Evolutionary conservation across 2,888 invertebrate genomes (phyloP).

Genomic region (Osmoderma eremita): DNA sequence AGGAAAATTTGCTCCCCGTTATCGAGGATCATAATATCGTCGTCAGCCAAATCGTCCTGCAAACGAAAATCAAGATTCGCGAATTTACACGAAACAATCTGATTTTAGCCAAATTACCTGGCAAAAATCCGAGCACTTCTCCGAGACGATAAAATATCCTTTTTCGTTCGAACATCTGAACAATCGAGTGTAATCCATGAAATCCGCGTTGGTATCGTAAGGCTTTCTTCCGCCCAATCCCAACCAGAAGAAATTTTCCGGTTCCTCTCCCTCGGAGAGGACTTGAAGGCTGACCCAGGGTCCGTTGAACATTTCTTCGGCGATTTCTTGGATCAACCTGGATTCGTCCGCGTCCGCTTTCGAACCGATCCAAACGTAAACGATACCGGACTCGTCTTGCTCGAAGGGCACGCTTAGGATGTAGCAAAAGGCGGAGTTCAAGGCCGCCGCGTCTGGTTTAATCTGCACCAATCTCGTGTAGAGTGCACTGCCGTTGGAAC

Average conservation of each 20-base stretch:
- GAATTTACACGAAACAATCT: too few relatives aligned
- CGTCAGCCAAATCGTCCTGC: slow-evolving; percentile 97
- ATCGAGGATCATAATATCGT: slow-evolving; percentile 99
- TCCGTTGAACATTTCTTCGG: slow-evolving; percentile 90
- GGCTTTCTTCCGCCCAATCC: slow-evolving; percentile 91
- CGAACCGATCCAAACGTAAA: slow-evolving; percentile 95
- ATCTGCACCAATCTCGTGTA: slow-evolving; percentile 94
- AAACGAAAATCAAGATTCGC: slow-evolving; percentile 52
- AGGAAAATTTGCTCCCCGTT: slow-evolving; percentile 98
- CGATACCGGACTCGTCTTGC: slow-evolving; percentile 87
- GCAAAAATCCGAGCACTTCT: slow-evolving; percentile 98
- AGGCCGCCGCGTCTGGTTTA: slow-evolving; percentile 80
- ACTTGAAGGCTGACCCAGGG: slow-evolving; percentile 82
- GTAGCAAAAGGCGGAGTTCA: slow-evolving; percentile 96
- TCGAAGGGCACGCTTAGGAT: slow-evolving; percentile 94
- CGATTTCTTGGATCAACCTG: slow-evolving; percentile 88
- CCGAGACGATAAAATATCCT: slow-evolving; percentile 98
- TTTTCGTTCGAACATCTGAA: slow-evolving; percentile 99
- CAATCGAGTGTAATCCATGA: slow-evolving; percentile 91
- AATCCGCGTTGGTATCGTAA: slow-evolving; percentile 89
- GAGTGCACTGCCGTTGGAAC: slow-evolving; percentile 95
- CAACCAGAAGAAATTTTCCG: slow-evolving; percentile 98
- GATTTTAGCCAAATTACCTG: slow-evolving; percentile 70
- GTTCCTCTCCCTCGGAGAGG: slow-evolving; percentile 93
- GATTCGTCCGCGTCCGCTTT: slow-evolving; percentile 87